Evolutionary conservation across 2,797 vertebrate genomes (phyloP), one percentile per base, ranked within the genome.

Genomic region (Phoeniculus purpureus): DNA sequence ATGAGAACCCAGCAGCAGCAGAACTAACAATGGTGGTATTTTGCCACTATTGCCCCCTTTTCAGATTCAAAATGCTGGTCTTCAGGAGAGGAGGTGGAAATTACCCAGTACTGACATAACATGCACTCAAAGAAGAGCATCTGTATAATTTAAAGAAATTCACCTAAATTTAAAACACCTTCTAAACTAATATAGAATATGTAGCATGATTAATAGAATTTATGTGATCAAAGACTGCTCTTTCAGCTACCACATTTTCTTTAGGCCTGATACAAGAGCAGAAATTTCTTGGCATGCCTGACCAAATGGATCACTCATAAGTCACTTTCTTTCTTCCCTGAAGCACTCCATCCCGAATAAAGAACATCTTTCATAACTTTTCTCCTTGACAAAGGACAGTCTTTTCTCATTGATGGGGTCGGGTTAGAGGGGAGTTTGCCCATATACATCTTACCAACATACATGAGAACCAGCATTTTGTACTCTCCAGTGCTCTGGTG

Each of bases 291-390:
- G 81, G 85, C 91, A 50, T 74, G 83, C 60, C 66, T 90, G 78
- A 92, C 91, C 67, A 94, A 95, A 80, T 3, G 26, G 86, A 89
- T 58, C 84, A 87, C 85, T 93, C 85, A 23, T 64, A 93, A 94
- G 65, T 80, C 91, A 67, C 89, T 92, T 81, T 77, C 81, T 87
- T 67, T 67, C 67, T 95, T 85, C n/a, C 72, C 88, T 73, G 72
- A 96, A 97, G 94, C 90, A 77, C 50, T 94, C 70, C 31, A 43
- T 79, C 78, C 90, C 1, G 3, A 90, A 96, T 96, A 96, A 96
- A 94, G 92, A 96, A 84, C 47, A 91, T 81, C 95, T 93, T 96
- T 96, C 94, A 96, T 70, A 95, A 94, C 37, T 86, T 91, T 89
- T 83, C 58, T 94, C 73, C 91, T 81, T 87, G 90, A 96, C 92